These are phyloP conservation scores for Drosophila paramelanica DNA, from an alignment of 2,888 invertebrate genomes.

Conservation along the genomic window DNA sequence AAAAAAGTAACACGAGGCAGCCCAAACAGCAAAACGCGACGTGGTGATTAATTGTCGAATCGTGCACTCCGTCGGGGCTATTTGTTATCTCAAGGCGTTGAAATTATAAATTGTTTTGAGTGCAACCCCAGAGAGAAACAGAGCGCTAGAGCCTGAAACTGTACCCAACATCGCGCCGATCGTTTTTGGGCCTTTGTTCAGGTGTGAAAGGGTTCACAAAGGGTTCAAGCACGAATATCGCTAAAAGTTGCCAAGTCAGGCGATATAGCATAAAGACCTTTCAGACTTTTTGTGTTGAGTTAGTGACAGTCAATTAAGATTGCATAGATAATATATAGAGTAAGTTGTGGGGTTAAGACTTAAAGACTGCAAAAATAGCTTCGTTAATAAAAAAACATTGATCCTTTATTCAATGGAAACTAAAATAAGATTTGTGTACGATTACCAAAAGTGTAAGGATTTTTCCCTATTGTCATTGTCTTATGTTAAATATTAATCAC, in stretches of 20 bases:
- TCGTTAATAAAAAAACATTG: background rate
- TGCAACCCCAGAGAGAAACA: slow-evolving; percentile 54
- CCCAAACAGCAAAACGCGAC: slow-evolving; percentile 61
- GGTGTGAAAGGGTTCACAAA: slow-evolving; percentile 73
- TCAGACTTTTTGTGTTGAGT: slow-evolving; percentile 41
- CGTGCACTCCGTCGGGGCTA: slow-evolving; percentile 74
- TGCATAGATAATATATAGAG: slow-evolving; percentile 33
- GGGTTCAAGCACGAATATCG: slow-evolving; percentile 70
- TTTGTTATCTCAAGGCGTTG: slow-evolving; percentile 79
- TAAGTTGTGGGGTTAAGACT: background rate
- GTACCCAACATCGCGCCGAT: slow-evolving; percentile 45
- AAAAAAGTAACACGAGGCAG: slow-evolving; percentile 64
- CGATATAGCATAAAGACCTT: slow-evolving; percentile 40
- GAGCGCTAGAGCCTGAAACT: slow-evolving; percentile 25
- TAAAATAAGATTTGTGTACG: no score
- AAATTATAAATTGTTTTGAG: slow-evolving; percentile 78
- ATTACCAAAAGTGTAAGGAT: no score
- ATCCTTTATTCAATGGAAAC: background rate
- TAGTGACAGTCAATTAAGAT: slow-evolving; percentile 61
- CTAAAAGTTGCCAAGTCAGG: slow-evolving; percentile 32
- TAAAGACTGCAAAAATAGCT: background rate
- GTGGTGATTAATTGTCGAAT: slow-evolving; percentile 76
- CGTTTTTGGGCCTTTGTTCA: slow-evolving; percentile 47
- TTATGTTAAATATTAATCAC: background rate
- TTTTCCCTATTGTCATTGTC: no score